These are phyloP conservation scores for Hypocryptadius cinnamomeus DNA, from an alignment of 2,113 vertebrate species.

Conservation along the genomic window DNA sequence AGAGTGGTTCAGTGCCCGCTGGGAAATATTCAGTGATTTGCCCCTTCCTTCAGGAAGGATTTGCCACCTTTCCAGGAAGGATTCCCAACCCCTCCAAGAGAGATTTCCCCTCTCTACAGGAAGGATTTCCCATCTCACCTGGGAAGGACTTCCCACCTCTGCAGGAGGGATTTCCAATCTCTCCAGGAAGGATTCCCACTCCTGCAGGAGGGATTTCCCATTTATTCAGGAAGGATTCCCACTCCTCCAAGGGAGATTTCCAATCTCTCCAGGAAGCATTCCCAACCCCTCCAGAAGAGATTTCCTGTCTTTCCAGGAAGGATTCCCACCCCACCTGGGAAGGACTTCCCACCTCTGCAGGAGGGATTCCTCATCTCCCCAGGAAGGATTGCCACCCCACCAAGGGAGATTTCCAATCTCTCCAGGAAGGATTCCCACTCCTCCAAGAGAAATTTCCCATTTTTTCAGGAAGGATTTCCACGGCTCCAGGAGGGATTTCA, in stretches of 20 bases:
- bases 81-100: too few species aligned
- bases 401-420: accelerated
- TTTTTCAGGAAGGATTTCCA: neutral
- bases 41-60: neutral
- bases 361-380: neutral
- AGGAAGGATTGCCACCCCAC: too few species aligned
- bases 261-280: neutral
- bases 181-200: too few species aligned
- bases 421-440: neutral
- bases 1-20: neutral
- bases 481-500: neutral
- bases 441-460: neutral
- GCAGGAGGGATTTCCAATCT: neutral
- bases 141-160: neutral
- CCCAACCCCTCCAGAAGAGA: neutral
- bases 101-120: too few species aligned
- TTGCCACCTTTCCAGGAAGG: neutral
- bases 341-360: too few species aligned
- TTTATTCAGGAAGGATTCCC: neutral
- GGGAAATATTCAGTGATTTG: neutral
- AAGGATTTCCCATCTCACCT: neutral
- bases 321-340: too few species aligned
- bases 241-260: neutral
- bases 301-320: too few species aligned
- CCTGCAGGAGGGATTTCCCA: neutral